phyloP scores from a whole-genome alignment of 2,113 vertebrate species.

The Oxyura jamaicensis region DNA sequence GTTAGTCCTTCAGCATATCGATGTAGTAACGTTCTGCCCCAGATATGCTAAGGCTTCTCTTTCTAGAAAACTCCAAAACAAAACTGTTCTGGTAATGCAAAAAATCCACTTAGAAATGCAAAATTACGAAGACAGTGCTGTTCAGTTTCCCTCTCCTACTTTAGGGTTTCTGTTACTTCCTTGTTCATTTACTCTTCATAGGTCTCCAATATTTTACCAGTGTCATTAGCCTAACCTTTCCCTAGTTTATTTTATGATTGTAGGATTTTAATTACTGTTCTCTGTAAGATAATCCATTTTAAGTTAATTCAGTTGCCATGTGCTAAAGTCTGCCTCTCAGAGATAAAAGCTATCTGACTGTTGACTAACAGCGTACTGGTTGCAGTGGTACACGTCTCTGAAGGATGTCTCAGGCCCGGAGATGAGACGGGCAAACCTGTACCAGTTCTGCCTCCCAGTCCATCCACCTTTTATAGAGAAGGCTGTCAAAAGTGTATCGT shows the following conservation, averaged over 20 bases:
- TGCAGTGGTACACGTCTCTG: not conserved
- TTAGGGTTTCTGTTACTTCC: not conserved
- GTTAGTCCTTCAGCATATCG: not conserved
- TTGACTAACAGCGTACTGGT: not conserved
- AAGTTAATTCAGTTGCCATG: not conserved
- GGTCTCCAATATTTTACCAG: not conserved
- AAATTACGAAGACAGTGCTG: not conserved
- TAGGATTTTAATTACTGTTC: not conserved
- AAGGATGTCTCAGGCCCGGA: not conserved
- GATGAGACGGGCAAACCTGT: not conserved
- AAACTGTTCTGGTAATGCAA: not conserved
- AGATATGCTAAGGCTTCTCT: not conserved
- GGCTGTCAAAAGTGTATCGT: not conserved
- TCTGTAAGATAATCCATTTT: not conserved
- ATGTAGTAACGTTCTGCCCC: not conserved
- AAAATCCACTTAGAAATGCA: not conserved
- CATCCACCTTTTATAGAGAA: not conserved
- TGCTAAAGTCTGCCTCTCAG: not conserved
- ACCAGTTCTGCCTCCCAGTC: not conserved
- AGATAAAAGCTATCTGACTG: not conserved
- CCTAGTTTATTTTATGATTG: not conserved
- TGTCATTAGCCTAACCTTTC: not conserved
- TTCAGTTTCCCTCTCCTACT: not conserved
- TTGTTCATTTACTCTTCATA: not conserved
- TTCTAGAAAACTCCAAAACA: not conserved